A percentile compares a stretch with the other conserved stretches of the same genome.
These are phyloP conservation scores for Entomyzon cyanotis DNA, from an alignment of 2,113 vertebrate genomes.

Conservation along the genomic window DNA sequence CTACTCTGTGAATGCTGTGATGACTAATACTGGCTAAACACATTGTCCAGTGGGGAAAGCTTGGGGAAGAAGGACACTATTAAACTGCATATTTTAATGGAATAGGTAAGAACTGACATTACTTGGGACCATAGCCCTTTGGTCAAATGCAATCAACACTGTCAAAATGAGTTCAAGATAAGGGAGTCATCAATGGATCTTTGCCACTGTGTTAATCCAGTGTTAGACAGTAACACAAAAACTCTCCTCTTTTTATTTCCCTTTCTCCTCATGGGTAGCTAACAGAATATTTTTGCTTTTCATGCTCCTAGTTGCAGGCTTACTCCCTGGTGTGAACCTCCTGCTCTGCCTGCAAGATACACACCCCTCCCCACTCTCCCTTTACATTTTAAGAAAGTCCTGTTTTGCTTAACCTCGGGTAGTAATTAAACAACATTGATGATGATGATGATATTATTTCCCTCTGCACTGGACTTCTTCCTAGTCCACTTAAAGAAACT, in stretches of 20 bases:
- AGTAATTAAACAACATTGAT: neutral
- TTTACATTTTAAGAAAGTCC: neutral
- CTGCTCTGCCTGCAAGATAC: neutral
- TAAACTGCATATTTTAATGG: neutral
- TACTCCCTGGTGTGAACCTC: neutral
- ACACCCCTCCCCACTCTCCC: no score
- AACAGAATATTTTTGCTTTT: neutral
- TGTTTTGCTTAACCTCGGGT: neutral
- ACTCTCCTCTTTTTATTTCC: neutral
- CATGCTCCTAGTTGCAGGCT: neutral
- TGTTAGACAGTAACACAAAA: neutral
- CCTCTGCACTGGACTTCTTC: neutral
- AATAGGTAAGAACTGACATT: neutral
- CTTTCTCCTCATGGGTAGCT: neutral
- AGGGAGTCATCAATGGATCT: neutral
- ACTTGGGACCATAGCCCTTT: neutral
- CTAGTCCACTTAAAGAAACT: neutral
- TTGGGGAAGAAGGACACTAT: neutral
- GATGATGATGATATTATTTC: neutral
- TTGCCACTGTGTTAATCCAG: neutral
- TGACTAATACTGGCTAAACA: rapidly evolving
- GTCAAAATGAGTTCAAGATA: neutral
- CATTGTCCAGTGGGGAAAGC: neutral
- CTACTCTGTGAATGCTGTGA: neutral
- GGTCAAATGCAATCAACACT: neutral